Percentiles rank a stretch among this genome's conserved stretches.
Conservation (phyloP, 1,140 invertebrate species). For the Branchinecta lynchi region DNA sequence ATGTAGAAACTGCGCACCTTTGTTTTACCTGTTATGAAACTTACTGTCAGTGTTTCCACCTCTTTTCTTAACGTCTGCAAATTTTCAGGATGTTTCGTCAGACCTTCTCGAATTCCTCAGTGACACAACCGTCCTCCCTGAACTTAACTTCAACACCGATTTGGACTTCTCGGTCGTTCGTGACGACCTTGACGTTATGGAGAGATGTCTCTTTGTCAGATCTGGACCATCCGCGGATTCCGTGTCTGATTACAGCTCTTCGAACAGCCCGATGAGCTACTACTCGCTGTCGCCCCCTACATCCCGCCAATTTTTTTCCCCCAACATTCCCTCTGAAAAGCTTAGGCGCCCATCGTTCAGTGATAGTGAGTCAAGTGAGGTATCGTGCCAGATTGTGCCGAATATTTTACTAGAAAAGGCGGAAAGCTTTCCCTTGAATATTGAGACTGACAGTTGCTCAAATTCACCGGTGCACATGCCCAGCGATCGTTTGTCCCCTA, state of each 20-base stretch:
- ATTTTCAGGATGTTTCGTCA: neutral
- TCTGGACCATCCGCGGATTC: neutral
- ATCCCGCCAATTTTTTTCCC: neutral
- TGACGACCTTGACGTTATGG: neutral
- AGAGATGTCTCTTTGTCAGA: neutral
- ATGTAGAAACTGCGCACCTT: no score
- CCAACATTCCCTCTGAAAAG: neutral
- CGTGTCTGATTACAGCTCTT: neutral
- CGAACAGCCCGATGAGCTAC: neutral
- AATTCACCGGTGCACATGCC: neutral
- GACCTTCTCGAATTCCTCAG: neutral
- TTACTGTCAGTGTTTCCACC: no score
- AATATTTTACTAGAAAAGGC: neutral
- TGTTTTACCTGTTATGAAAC: no score
- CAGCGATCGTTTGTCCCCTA: neutral
- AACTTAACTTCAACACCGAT: slow-evolving; percentile 4
- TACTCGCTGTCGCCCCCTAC: neutral
- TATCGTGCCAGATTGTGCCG: neutral
- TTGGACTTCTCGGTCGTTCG: neutral
- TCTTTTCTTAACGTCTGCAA: no score
- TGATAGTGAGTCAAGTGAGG: slow-evolving; percentile 1
- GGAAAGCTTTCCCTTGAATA: neutral
- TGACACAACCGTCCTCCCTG: neutral
- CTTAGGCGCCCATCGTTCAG: neutral
- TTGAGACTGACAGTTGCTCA: neutral